These are phyloP conservation scores for Ostrea edulis DNA, from an alignment of 1,140 invertebrate genomes.

Conservation along the genomic window DNA sequence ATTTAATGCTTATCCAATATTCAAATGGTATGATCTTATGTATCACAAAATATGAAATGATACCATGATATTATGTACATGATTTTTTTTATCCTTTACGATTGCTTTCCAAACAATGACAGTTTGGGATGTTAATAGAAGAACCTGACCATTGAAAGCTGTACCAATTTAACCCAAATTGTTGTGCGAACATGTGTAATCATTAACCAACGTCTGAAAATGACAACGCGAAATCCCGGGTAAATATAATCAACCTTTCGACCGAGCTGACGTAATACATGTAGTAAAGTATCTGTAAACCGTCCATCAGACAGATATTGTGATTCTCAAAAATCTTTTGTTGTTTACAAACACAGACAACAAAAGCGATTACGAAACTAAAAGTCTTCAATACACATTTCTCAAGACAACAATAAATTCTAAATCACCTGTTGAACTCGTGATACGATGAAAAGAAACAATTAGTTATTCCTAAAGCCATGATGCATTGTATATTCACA, in stretches of 20 bases:
- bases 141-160: background rate
- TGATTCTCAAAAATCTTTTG: background rate
- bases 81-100: background rate
- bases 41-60: background rate
- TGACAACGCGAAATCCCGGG: background rate
- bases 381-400: background rate
- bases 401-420: background rate
- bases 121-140: background rate
- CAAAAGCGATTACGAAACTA: background rate
- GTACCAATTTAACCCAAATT: background rate
- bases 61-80: background rate
- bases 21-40: background rate
- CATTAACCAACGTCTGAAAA: background rate
- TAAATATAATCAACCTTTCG: background rate
- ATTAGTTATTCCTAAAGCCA: background rate
- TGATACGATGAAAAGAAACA: background rate
- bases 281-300: background rate
- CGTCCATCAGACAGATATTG: background rate
- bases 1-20: no score
- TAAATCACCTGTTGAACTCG: background rate
- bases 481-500: constrained; percentile 29
- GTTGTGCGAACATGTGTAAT: background rate
- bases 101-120: background rate
- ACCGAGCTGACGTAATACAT: background rate
- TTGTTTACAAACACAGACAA: constrained; percentile 16